These are phyloP conservation scores for Idaea aversata DNA, from an alignment of 2,888 invertebrate species.

Conservation along the genomic window DNA sequence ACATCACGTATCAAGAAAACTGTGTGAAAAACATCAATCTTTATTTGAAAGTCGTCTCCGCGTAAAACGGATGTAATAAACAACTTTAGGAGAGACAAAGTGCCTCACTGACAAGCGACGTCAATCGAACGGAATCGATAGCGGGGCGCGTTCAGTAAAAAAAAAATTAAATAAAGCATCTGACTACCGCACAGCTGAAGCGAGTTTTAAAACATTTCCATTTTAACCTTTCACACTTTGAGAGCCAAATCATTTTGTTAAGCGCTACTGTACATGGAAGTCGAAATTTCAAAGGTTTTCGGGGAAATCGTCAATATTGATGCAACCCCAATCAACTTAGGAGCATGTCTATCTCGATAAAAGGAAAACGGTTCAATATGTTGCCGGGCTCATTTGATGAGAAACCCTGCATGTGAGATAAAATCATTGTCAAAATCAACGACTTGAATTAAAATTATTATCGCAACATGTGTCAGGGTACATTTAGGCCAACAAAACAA, in stretches of 20 bases:
- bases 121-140: constrained; percentile 31
- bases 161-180: background rate
- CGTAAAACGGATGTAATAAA: constrained; percentile 32
- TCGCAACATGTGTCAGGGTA: background rate
- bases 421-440: background rate
- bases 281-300: background rate
- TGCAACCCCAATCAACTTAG: background rate
- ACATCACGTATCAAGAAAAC: constrained; percentile 24
- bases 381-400: no score
- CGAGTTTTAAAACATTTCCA: constrained; percentile 11
- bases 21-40: constrained; percentile 31
- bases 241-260: background rate
- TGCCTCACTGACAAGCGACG: constrained; percentile 20
- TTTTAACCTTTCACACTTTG: background rate
- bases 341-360: background rate
- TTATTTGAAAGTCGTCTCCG: constrained; percentile 32
- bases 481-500: no score
- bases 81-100: constrained; percentile 25
- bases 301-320: background rate
- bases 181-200: constrained; percentile 1
- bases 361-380: background rate
- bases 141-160: constrained; percentile 5
- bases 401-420: background rate
- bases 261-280: background rate
- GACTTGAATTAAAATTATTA: background rate